Base-by-base conservation (phyloP, 2,888 invertebrate genomes). In the Epistrophe eligans region DNA sequence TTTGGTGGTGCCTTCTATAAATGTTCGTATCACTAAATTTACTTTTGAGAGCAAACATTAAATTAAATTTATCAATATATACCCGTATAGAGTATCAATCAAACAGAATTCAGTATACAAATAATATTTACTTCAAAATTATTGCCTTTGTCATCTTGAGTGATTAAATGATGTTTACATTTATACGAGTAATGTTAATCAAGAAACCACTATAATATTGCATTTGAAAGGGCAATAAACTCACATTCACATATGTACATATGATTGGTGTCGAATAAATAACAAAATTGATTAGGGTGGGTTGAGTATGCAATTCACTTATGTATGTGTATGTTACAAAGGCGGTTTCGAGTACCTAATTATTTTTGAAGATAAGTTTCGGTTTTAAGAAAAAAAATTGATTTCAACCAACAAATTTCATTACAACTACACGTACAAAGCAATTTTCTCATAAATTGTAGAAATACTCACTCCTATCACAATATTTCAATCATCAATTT, bases 151-250 rank as follows among this genome's bases (percentile, higher is more conserved):
- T 19, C 40, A 24, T 40, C 2, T 6, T 32, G 62, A 40, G 40
- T 62, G 62, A 62, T 62, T 24, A 62, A 43, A 9, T 62, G 38
- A 9, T 62, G 19, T 62, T 62, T 62, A 43, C 40, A 35, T 35
- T 32, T 32, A 32, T 35, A 62, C 24, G 40, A 43, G 40, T 13
- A 60, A 24, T 60, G 40, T 62, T 43, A 62, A 62, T 62, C 62
- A 62, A 24, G 24, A 62, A 60, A 38, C 58, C 58, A 38, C 7
- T 9, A 38, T 19, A 32, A 15, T 1, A 28, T 43, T 62, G 19
- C 60, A 62, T 62, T 40, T 40, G 62, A 62, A 24, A 62, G 62
- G 40, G 62, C 40, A 62, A 62, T 62, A 62, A 62, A 62, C 62
- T 62, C 24, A 24, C 7, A 40, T 32, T 1, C 6, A 7, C 7